phyloP scores from a whole-genome alignment of 2,113 vertebrate species.

The Coregonus clupeaformis region DNA sequence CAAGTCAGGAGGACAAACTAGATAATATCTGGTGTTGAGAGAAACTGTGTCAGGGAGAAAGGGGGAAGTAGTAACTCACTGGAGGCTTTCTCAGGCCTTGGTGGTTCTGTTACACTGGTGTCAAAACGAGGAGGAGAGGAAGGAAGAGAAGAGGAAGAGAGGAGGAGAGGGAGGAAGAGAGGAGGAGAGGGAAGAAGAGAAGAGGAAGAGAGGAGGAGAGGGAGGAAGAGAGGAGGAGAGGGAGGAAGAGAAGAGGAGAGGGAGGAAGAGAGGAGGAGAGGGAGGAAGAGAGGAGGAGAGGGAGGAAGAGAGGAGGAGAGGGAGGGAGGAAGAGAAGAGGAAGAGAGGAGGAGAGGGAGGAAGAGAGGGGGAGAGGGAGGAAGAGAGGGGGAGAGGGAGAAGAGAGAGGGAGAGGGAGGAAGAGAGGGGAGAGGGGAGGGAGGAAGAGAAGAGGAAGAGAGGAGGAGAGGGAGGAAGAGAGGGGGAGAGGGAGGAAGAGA shows the following conservation, averaged over 20 bases:
- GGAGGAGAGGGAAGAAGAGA: not conserved
- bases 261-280: not conserved
- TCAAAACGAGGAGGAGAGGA: not conserved
- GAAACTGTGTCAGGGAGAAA: slow-evolving; percentile 59
- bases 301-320: slow-evolving; percentile 32
- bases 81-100: too few species aligned
- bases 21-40: slow-evolving; percentile 61
- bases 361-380: slow-evolving; percentile 20
- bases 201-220: slow-evolving; percentile 14
- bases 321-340: not conserved
- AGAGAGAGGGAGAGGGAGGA: slow-evolving; percentile 51
- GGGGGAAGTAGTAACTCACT: slow-evolving; percentile 1
- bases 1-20: too few species aligned
- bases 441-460: too few species aligned
- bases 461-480: slow-evolving; percentile 17
- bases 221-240: slow-evolving; percentile 41
- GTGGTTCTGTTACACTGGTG: slow-evolving; percentile 49
- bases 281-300: slow-evolving; percentile 9
- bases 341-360: not conserved
- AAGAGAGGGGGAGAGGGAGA: not conserved
- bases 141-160: not conserved
- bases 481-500: slow-evolving; percentile 55
- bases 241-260: slow-evolving; percentile 9
- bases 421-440: too few species aligned
- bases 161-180: not conserved